phyloP scores from a whole-genome alignment of 2,797 vertebrate species.

The Glossophaga mutica region DNA sequence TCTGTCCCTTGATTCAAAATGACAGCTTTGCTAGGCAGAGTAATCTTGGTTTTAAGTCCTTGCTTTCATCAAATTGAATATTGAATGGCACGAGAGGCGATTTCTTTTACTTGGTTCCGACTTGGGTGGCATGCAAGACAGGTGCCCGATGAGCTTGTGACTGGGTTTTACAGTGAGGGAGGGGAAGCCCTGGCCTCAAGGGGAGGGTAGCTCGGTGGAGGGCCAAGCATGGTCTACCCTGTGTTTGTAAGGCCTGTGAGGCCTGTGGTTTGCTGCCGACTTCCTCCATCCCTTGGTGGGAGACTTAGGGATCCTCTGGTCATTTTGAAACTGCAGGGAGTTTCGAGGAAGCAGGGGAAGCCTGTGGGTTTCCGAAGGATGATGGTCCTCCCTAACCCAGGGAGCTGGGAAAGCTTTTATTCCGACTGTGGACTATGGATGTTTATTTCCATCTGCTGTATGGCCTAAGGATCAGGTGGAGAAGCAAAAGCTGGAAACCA shows the following conservation, averaged over 20 bases:
- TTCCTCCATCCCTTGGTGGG: background rate
- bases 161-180: background rate
- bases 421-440: background rate
- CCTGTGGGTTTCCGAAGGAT: background rate
- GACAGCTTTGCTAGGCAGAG: no score
- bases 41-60: no score
- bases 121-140: background rate
- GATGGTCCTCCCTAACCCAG: background rate
- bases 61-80: no score
- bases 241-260: background rate
- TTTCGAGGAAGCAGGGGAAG: background rate
- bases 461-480: background rate
- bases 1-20: no score
- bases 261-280: background rate
- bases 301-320: background rate
- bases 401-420: background rate
- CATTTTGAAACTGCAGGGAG: background rate
- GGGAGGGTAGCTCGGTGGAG: background rate
- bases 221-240: background rate
- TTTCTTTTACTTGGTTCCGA: background rate
- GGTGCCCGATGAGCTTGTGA: background rate
- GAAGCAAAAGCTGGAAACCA: conserved; percentile 11
- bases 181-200: background rate
- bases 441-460: background rate
- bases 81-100: no score